phyloP scores from a whole-genome alignment of 1,140 invertebrate genomes.

The Brachionus rotundiformis region DNA sequence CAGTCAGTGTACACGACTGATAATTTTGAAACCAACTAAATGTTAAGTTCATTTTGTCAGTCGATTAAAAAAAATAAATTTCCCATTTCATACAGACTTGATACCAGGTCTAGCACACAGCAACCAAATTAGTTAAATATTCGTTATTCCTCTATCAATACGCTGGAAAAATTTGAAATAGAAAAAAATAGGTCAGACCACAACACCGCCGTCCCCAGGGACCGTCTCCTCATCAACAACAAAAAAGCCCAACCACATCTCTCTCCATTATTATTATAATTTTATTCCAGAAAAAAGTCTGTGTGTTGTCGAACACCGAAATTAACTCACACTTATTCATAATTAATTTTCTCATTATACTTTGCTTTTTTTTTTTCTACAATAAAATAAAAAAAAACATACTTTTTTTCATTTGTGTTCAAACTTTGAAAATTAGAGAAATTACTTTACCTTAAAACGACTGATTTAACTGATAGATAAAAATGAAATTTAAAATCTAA shows the following conservation, averaged over 20 bases:
- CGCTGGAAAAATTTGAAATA: neutral
- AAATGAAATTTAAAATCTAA: slow-evolving; percentile 43
- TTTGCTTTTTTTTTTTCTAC: neutral
- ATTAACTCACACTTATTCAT: slow-evolving; percentile 27
- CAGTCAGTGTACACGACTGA: too few species aligned
- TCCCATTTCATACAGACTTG: neutral
- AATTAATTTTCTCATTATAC: slow-evolving; percentile 45
- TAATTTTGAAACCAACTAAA: neutral
- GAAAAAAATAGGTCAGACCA: neutral
- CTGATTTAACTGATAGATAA: neutral
- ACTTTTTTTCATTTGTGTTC: slow-evolving; percentile 12
- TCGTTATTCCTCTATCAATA: slow-evolving; percentile 3
- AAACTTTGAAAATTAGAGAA: slow-evolving; percentile 1
- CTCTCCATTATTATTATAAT: neutral
- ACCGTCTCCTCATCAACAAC: neutral
- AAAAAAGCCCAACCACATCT: neutral
- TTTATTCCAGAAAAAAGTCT: neutral
- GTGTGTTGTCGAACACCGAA: slow-evolving; percentile 9
- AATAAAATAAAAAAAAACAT: slow-evolving; percentile 3
- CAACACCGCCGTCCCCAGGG: neutral
- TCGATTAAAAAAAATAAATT: neutral
- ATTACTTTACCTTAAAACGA: neutral
- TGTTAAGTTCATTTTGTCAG: neutral
- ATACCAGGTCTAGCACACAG: slow-evolving; percentile 14
- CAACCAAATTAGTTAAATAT: neutral